Conservation (phyloP, 2,888 invertebrate species). For the Adineta ricciae region DNA sequence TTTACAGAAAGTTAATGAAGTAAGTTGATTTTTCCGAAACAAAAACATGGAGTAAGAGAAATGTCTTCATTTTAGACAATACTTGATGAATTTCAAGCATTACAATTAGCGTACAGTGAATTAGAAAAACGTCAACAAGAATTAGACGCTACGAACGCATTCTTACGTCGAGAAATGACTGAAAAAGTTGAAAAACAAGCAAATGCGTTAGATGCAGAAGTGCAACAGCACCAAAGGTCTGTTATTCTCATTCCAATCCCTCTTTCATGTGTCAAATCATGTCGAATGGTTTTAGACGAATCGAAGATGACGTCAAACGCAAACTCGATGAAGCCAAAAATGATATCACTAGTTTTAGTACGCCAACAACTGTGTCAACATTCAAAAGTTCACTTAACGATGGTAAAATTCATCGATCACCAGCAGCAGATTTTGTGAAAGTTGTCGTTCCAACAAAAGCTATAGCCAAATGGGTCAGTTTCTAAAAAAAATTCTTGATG, state of each 20-base stretch:
- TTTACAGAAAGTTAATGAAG: constrained; percentile 4
- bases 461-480: not conserved
- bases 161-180: not conserved
- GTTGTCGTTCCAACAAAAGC: not conserved
- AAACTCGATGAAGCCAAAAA: not conserved
- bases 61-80: not conserved
- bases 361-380: not conserved
- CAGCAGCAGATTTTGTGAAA: not conserved
- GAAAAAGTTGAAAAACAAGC: not conserved
- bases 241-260: not conserved
- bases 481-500: not conserved
- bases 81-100: not conserved
- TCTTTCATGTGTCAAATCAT: not conserved
- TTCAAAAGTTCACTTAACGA: not conserved
- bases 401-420: not conserved
- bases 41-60: no score
- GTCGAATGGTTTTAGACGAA: not conserved
- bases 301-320: not conserved
- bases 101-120: not conserved
- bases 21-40: not conserved
- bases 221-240: not conserved
- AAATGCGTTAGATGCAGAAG: not conserved
- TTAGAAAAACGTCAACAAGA: not conserved
- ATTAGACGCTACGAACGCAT: not conserved
- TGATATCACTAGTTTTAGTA: not conserved